These are phyloP conservation scores for Micronycteris hirsuta DNA, from an alignment of 2,113 vertebrate species.

Conservation along the genomic window DNA sequence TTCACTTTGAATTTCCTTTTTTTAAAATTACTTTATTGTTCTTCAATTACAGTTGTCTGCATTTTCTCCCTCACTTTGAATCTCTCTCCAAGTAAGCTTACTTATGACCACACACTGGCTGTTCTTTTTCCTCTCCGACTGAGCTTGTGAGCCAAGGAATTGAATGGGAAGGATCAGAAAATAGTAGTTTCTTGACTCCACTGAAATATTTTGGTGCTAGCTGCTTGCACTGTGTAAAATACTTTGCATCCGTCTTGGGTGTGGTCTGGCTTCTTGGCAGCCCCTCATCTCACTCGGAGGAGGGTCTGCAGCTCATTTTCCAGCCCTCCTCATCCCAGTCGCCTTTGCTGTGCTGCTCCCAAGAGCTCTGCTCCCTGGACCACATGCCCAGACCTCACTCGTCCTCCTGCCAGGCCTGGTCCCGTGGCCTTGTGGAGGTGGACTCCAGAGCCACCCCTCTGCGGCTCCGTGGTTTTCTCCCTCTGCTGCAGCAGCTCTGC, in stretches of 20 bases:
- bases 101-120: not conserved
- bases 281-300: not conserved
- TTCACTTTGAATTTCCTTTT: not conserved
- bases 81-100: not conserved
- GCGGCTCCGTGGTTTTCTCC: not conserved
- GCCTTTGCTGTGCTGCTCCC: not conserved
- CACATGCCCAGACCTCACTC: rapidly evolving
- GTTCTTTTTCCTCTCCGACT: not conserved
- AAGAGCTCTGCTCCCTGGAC: not conserved
- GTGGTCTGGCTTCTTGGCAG: too few relatives aligned
- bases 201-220: not conserved
- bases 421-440: not conserved
- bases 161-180: not conserved
- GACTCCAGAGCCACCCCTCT: not conserved
- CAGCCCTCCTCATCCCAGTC: not conserved
- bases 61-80: too few relatives aligned
- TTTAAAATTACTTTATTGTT: too few relatives aligned
- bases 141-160: not conserved
- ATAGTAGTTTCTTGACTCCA: not conserved
- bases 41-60: too few relatives aligned
- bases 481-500: not conserved
- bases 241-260: not conserved
- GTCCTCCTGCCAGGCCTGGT: not conserved
- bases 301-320: not conserved
- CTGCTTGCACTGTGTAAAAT: not conserved